Evolutionary conservation across 2,888 invertebrate species (phyloP).

Genomic region (Quadriops clusia): DNA sequence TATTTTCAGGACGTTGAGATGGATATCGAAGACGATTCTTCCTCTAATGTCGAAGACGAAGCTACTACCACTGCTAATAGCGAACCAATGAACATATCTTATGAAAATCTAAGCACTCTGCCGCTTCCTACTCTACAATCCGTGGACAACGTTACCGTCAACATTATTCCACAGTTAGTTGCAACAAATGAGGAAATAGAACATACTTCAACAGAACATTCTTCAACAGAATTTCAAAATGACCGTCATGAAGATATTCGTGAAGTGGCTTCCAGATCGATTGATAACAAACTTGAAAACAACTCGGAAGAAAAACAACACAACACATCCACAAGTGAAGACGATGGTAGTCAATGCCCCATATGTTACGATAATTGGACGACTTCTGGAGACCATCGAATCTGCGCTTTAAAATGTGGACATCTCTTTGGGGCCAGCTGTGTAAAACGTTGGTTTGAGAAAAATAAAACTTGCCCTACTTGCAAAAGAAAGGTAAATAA

Average conservation of each 20-base stretch:
- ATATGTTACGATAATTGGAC: conserved; percentile 87
- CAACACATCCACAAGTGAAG: conserved; percentile 32
- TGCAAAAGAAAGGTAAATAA: conserved; percentile 65
- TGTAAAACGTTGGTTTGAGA: conserved; percentile 61
- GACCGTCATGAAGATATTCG: neutral
- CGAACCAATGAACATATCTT: too few relatives aligned
- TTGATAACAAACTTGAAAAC: too few relatives aligned
- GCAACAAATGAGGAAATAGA: neutral
- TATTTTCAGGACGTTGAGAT: too few relatives aligned
- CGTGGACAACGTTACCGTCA: too few relatives aligned
- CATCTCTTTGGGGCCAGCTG: conserved; percentile 83
- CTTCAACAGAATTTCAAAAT: neutral
- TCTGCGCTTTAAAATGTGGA: conserved; percentile 82
- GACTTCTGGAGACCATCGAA: conserved; percentile 71
- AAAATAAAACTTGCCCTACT: conserved; percentile 68
- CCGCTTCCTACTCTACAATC: too few relatives aligned
- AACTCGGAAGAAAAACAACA: too few relatives aligned
- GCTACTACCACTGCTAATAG: neutral
- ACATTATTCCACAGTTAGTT: neutral
- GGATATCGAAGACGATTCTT: neutral
- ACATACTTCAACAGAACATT: neutral
- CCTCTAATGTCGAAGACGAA: neutral
- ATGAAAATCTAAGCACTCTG: too few relatives aligned
- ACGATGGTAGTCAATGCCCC: conserved; percentile 64
- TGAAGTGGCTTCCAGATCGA: too few relatives aligned